Evolutionary conservation across 2,888 invertebrate genomes (phyloP).

Genomic region (Protula sp.): DNA sequence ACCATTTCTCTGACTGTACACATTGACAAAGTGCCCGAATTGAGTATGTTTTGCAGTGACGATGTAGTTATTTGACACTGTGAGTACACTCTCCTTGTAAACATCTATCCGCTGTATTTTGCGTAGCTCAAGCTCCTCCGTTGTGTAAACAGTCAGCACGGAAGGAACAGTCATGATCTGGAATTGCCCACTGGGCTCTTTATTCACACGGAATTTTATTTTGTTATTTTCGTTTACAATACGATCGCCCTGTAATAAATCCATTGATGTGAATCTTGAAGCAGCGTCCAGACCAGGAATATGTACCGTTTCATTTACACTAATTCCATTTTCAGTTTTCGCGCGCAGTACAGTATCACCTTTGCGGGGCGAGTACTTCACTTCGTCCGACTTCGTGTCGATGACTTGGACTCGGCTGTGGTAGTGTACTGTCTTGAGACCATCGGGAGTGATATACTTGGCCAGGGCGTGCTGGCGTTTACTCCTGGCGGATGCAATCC

Average conservation of each 20-base stretch:
- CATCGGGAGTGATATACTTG: background rate
- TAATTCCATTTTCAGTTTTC: background rate
- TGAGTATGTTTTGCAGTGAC: background rate
- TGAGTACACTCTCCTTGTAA: background rate
- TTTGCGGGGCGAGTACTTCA: background rate
- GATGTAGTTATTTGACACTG: background rate
- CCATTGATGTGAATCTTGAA: background rate
- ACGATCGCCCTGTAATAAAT: background rate
- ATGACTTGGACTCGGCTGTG: background rate
- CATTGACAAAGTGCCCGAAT: background rate
- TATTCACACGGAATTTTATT: background rate
- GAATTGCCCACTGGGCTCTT: background rate
- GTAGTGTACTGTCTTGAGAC: background rate
- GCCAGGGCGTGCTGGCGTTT: background rate
- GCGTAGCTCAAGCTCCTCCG: background rate
- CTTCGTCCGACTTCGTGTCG: background rate
- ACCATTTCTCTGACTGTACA: background rate
- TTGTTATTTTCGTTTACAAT: slow-evolving; percentile 2
- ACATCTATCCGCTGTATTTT: background rate
- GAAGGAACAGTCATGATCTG: slow-evolving; percentile 1
- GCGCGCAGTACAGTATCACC: background rate
- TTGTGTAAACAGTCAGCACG: background rate
- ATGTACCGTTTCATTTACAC: background rate
- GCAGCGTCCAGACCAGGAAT: slow-evolving; percentile 1
- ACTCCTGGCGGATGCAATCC: background rate